A percentile compares a stretch with the other conserved stretches of the same genome.
These are phyloP conservation scores for Fulmarus glacialis DNA, from an alignment of 2,113 vertebrate species.

Conservation along the genomic window DNA sequence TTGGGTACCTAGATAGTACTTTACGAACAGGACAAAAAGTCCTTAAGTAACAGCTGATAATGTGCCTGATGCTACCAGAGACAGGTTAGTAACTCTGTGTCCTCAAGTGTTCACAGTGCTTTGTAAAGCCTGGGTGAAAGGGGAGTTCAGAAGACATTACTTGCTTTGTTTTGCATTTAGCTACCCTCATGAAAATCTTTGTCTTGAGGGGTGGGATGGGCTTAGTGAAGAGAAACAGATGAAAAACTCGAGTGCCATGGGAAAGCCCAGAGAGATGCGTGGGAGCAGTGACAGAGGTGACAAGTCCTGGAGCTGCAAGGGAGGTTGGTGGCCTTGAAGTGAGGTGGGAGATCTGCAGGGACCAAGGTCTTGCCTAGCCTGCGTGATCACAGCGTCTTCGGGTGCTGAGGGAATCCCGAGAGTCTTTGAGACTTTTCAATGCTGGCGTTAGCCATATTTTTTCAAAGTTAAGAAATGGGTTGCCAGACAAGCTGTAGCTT, in stretches of 20 bases:
- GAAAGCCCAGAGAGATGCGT: neutral
- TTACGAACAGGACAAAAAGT: too few relatives aligned
- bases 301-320: neutral
- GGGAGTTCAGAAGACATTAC: neutral
- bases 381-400: neutral
- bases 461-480: neutral
- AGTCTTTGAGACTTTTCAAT: neutral
- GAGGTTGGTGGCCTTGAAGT: neutral
- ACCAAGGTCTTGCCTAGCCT: neutral
- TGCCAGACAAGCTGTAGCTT: neutral
- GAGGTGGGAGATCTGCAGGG: neutral
- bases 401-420: neutral
- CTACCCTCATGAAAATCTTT: neutral
- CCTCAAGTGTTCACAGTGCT: neutral
- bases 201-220: neutral
- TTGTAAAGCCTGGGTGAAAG: neutral
- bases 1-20: neutral
- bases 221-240: neutral
- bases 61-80: neutral
- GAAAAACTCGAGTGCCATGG: neutral
- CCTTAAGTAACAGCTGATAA: neutral
- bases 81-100: neutral
- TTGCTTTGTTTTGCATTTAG: neutral
- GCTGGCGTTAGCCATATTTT: neutral
- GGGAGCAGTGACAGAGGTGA: neutral